These are phyloP conservation scores for Lophius piscatorius DNA, from an alignment of 2,113 vertebrate genomes.

Conservation along the genomic window DNA sequence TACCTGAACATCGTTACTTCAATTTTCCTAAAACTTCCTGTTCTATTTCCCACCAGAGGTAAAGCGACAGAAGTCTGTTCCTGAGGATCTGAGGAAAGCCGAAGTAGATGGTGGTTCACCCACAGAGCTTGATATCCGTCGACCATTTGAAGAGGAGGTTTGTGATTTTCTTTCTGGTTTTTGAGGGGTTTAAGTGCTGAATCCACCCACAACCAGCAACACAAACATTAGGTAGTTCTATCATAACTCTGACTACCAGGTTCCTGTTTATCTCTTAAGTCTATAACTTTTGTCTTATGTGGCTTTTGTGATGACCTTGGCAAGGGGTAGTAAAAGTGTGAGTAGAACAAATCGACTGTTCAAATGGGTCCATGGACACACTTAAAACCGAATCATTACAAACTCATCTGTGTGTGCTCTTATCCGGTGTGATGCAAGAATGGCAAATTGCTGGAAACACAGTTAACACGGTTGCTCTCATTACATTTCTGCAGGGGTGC, in stretches of 20 bases:
- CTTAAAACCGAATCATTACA: too few species aligned
- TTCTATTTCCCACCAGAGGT: slow-evolving; percentile 85
- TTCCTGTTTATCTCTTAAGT: not conserved
- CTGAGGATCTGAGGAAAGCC: slow-evolving; percentile 91
- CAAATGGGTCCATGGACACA: too few species aligned
- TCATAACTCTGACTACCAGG: not conserved
- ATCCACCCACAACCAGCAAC: too few species aligned
- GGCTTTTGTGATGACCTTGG: not conserved
- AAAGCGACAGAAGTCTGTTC: slow-evolving; percentile 94
- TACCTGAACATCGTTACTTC: too few species aligned
- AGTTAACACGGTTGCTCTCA: too few species aligned
- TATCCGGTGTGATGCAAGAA: too few species aligned
- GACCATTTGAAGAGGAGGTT: slow-evolving; percentile 97
- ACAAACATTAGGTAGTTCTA: not conserved
- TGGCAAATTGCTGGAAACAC: too few species aligned
- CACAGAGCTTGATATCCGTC: slow-evolving; percentile 85
- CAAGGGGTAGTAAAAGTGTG: too few species aligned
- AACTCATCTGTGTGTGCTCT: too few species aligned
- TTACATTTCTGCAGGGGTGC: too few species aligned
- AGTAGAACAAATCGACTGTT: too few species aligned
- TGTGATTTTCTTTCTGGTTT: slow-evolving; percentile 66
- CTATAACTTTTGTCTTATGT: not conserved
- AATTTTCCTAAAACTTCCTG: not conserved
- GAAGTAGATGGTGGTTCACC: slow-evolving; percentile 87
- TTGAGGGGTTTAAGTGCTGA: too few species aligned